These are phyloP conservation scores for Patella depressa DNA, from an alignment of 2,888 invertebrate species.

Conservation along the genomic window DNA sequence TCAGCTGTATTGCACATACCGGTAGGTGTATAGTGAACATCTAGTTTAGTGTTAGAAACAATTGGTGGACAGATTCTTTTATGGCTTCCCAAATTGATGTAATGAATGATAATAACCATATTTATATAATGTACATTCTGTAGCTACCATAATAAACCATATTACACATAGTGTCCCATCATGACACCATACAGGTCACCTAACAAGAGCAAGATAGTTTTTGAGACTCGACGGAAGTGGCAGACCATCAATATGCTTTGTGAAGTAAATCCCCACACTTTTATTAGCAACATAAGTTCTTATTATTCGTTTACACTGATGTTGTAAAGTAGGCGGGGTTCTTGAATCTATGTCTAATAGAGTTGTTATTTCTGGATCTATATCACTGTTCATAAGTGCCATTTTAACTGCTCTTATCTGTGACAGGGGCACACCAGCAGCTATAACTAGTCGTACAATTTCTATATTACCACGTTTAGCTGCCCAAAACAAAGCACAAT, in stretches of 20 bases:
- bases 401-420: constrained; percentile 57
- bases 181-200: constrained; percentile 30
- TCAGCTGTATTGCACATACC: too few species aligned
- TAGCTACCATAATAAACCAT: too few species aligned
- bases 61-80: too few species aligned
- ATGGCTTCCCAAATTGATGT: too few species aligned
- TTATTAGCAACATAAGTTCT: constrained; percentile 47
- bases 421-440: constrained; percentile 53
- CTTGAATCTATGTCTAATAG: constrained; percentile 52
- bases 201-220: constrained; percentile 49
- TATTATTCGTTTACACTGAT: constrained; percentile 52
- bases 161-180: neutral
- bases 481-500: constrained; percentile 61
- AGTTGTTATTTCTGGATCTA: constrained; percentile 46
- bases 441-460: constrained; percentile 53
- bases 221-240: constrained; percentile 56
- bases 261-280: constrained; percentile 55
- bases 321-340: constrained; percentile 53
- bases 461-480: constrained; percentile 59
- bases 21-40: too few species aligned
- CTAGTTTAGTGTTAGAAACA: too few species aligned
- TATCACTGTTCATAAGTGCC: constrained; percentile 49
- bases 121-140: too few species aligned
- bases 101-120: too few species aligned
- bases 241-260: constrained; percentile 47